A percentile compares a stretch with the other conserved stretches of the same genome.
These are phyloP conservation scores for Salvelinus sp. DNA, from an alignment of 2,113 vertebrate species.

Conservation along the genomic window DNA sequence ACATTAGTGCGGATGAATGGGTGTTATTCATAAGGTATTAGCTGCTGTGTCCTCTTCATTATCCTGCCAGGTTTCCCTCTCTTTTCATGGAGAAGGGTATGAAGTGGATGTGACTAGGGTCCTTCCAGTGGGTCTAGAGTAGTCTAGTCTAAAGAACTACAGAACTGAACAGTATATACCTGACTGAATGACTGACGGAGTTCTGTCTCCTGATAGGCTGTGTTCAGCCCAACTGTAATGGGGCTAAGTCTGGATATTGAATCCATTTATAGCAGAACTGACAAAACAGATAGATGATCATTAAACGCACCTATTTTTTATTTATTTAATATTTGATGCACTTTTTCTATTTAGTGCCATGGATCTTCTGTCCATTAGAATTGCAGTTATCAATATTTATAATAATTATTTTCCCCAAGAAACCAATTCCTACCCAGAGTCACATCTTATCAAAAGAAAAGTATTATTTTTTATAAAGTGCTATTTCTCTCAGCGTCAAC, in stretches of 20 bases:
- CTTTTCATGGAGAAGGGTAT: too few species aligned
- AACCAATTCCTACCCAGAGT: slow-evolving; percentile 56
- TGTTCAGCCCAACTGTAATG: slow-evolving; percentile 59
- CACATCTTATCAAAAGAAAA: slow-evolving; percentile 56
- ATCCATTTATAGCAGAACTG: slow-evolving; percentile 49
- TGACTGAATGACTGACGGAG: too few species aligned
- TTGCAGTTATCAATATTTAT: slow-evolving; percentile 70
- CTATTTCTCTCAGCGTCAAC: slow-evolving; percentile 52
- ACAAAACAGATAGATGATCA: slow-evolving; percentile 60
- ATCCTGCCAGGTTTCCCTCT: too few species aligned
- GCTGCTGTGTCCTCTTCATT: too few species aligned
- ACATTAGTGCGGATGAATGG: too few species aligned
- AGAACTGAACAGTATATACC: too few species aligned
- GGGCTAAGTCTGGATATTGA: slow-evolving; percentile 56
- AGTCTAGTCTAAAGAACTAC: too few species aligned
- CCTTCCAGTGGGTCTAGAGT: too few species aligned
- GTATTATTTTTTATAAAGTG: slow-evolving; percentile 43
- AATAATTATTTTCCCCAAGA: slow-evolving; percentile 61
- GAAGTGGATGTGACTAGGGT: too few species aligned
- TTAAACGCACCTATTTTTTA: slow-evolving; percentile 48
- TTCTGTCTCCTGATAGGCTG: slow-evolving; percentile 40
- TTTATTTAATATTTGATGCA: too few species aligned
- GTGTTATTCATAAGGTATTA: too few species aligned
- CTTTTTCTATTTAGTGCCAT: slow-evolving; percentile 27
- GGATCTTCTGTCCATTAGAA: slow-evolving; percentile 52